phyloP scores from a whole-genome alignment of 2,113 vertebrate genomes.

The Microcebus murinus region DNA sequence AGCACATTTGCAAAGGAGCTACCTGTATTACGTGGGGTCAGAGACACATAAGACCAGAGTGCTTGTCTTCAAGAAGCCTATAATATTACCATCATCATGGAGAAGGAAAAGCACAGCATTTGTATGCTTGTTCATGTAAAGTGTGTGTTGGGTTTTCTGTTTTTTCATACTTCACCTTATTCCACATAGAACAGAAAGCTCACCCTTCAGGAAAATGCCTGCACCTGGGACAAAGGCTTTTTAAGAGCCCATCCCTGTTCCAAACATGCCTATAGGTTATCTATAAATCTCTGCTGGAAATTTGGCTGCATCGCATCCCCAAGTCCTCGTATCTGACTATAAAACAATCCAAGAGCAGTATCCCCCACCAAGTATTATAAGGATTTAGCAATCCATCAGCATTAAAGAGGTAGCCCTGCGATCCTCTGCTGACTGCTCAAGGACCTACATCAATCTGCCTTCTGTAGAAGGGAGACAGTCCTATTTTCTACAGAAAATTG shows the following conservation, averaged over 20 bases:
- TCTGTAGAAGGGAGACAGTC: neutral
- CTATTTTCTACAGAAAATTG: neutral
- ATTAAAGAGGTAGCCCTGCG: neutral
- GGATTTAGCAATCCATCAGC: neutral
- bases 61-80: neutral
- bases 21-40: neutral
- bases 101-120: neutral
- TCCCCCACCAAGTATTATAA: neutral
- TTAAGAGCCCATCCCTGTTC: neutral
- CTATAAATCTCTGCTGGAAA: neutral
- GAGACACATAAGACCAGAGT: neutral
- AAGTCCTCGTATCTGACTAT: neutral
- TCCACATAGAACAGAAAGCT: neutral
- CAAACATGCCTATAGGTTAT: neutral
- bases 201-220: neutral
- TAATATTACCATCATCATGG: neutral
- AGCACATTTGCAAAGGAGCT: neutral
- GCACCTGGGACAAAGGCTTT: neutral
- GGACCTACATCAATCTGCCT: neutral
- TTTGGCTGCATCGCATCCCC: neutral
- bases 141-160: neutral
- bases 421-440: neutral
- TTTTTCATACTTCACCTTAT: neutral
- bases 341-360: neutral
- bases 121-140: neutral